Evolutionary conservation across 2,113 vertebrate genomes (phyloP).

Genomic region (Lamprotornis superbus): DNA sequence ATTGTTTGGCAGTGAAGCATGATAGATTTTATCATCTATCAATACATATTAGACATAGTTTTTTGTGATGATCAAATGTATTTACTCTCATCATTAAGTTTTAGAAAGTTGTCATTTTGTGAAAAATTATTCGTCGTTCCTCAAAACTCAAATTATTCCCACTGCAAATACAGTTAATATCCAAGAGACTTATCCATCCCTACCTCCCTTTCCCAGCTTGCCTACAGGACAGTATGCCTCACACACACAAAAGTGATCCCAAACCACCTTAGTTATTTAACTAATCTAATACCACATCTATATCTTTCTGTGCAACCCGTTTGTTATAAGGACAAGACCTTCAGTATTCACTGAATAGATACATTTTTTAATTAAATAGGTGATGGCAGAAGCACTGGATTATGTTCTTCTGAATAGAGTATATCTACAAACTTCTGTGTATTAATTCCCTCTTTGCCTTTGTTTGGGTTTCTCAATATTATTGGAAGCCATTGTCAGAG

Average conservation of each 20-base stretch:
- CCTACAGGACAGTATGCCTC: neutral
- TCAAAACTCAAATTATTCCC: neutral
- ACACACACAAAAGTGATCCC: neutral
- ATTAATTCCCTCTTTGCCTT: neutral
- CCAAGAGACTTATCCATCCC: neutral
- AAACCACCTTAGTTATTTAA: neutral
- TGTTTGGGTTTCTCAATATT: neutral
- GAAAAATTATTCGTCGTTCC: neutral
- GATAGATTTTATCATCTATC: neutral
- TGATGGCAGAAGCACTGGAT: neutral
- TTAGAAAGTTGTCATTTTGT: neutral
- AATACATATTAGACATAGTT: neutral
- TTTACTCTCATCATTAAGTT: neutral
- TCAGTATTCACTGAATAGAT: neutral
- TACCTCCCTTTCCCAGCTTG: fast-evolving
- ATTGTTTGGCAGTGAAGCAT: neutral
- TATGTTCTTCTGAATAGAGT: neutral
- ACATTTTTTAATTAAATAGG: neutral
- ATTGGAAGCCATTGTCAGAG: neutral
- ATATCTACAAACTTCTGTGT: neutral
- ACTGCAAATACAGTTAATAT: neutral
- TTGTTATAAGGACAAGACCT: neutral
- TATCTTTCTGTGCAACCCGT: neutral
- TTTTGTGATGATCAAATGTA: neutral
- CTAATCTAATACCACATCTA: neutral